Evolutionary conservation across 92 coral and sea anemone species (phyloP).

Genomic region (Zoanthus sociatus): DNA sequence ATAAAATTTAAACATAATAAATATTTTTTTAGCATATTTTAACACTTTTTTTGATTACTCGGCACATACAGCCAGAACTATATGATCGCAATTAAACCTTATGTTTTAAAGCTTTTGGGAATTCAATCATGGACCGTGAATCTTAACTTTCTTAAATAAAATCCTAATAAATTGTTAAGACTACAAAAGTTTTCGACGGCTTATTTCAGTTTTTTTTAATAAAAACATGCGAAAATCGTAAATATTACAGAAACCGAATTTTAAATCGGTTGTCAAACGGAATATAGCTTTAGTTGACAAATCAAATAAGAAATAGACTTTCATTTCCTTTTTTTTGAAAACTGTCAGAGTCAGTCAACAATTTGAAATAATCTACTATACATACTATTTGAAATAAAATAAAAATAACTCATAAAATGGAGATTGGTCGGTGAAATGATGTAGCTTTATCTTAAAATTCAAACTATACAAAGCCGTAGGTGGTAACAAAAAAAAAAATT

Average conservation of each 20-base stretch:
- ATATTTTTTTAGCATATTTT: not conserved
- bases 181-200: no score
- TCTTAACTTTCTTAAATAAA: not conserved
- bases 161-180: not conserved
- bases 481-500: not conserved
- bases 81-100: slow-evolving; percentile 13
- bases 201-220: not conserved
- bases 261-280: not conserved
- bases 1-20: not conserved
- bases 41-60: not conserved
- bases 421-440: not conserved
- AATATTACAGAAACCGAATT: not conserved
- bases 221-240: not conserved
- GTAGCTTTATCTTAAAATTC: no score
- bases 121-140: not conserved
- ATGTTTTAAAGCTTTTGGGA: not conserved
- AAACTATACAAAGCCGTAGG: no score
- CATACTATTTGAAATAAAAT: not conserved
- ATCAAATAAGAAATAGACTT: not conserved
- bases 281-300: not conserved
- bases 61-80: slow-evolving; percentile 1
- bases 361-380: not conserved
- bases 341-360: not conserved
- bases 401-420: not conserved
- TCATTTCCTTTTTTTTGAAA: not conserved